These are phyloP conservation scores for Aegypius monachus DNA, from an alignment of 2,113 vertebrate species.

Conservation along the genomic window DNA sequence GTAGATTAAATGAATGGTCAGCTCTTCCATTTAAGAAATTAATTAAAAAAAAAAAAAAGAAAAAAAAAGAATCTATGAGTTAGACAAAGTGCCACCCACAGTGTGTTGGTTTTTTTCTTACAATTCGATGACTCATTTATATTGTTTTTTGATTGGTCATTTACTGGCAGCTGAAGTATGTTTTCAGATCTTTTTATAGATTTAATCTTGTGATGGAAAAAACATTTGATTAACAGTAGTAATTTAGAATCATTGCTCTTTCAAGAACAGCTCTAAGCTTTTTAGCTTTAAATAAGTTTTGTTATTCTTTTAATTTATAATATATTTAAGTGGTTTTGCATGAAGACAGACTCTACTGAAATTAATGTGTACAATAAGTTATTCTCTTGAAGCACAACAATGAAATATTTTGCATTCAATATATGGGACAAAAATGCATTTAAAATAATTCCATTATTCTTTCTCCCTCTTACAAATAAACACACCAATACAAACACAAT, in stretches of 20 bases:
- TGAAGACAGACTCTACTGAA: background rate
- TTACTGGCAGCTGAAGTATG: constrained; percentile 11
- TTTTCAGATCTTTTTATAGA: constrained; percentile 37
- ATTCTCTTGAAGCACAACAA: background rate
- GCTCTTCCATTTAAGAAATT: background rate
- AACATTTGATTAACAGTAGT: constrained; percentile 40
- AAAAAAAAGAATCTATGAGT: background rate
- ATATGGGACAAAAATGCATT: background rate
- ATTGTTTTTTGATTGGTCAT: constrained; percentile 42
- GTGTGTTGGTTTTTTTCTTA: background rate
- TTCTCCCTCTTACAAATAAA: background rate
- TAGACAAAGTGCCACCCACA: background rate
- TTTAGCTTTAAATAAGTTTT: background rate
- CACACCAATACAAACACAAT: background rate
- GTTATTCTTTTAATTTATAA: constrained; percentile 22
- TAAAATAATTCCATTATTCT: background rate
- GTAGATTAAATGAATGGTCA: background rate
- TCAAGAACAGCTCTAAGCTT: background rate
- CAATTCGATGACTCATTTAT: background rate
- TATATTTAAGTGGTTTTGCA: background rate
- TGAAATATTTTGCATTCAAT: background rate
- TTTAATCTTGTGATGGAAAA: constrained; percentile 52
- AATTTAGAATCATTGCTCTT: constrained; percentile 32
- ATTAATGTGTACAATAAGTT: background rate
- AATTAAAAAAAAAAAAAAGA: background rate